A percentile compares a stretch with the other conserved stretches of the same genome.
These are phyloP conservation scores for Trachelus troglodyta DNA, from an alignment of 2,888 invertebrate species.

Conservation along the genomic window DNA sequence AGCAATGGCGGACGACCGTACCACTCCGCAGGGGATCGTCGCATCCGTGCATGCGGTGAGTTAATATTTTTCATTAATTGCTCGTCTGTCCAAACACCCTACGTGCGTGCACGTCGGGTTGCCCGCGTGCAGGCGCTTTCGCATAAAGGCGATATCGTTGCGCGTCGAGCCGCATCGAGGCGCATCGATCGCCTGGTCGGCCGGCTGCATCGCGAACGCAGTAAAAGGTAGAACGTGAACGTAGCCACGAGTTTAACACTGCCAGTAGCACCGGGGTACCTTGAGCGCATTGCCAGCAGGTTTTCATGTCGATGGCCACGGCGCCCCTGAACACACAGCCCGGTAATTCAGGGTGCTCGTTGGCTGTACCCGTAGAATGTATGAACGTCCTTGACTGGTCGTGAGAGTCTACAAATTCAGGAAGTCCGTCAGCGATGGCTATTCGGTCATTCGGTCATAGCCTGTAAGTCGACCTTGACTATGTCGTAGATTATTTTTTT, in stretches of 20 bases:
- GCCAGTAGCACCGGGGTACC: not conserved
- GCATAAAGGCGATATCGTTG: not conserved
- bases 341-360: not conserved
- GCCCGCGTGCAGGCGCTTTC: not conserved
- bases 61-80: not conserved
- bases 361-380: not conserved
- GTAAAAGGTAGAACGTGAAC: not conserved
- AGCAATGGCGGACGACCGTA: conserved; percentile 4
- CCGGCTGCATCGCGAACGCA: not conserved
- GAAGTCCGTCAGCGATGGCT: not conserved
- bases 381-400: not conserved
- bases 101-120: not conserved
- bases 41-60: not conserved
- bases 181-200: not conserved
- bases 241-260: not conserved
- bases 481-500: not conserved
- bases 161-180: not conserved
- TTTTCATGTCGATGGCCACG: not conserved
- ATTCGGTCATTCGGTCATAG: not conserved
- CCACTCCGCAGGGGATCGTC: not conserved
- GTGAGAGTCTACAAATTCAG: not conserved
- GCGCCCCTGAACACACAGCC: not conserved
- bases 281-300: not conserved
- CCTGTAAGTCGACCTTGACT: not conserved
- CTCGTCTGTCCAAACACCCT: not conserved